Evolutionary conservation across 2,113 vertebrate species (phyloP), one percentile per base, ranked within the genome.

Genomic region (Coptodon bakossiorum): DNA sequence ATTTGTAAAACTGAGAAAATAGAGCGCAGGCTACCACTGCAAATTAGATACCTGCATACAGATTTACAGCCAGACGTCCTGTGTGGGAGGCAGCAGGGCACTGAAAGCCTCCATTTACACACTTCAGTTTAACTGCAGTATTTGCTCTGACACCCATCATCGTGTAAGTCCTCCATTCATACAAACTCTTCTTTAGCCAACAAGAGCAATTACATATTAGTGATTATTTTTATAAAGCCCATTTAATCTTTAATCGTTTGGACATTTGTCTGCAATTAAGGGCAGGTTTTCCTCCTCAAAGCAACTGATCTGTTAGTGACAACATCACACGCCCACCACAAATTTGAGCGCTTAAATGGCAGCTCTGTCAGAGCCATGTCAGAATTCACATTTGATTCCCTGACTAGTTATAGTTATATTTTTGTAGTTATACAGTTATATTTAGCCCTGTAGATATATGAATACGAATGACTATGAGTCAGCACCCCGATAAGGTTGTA

Each of bases 71-170:
- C 90, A 92, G 88, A 83, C 91, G 87, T 85, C 88, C 86, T 94
- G 92, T 92, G 95, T 96, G 94, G 95, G 96, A 94, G 91, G 94
- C 82, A 85, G 83, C 90, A 82, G 87, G 89, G 90, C 66, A 90
- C 88, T 94, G 92, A 96, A 96, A 94, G 94, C 93, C 95, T 95
- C 89, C 94, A 95, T 96, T 96, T 96, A 95, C 90, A 95, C 94
- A 96, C 95, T 95, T 94, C 94, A 91, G 91, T 92, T 91, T 95
- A 95, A 96, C 93, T 95, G 94, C 94, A 90, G 93, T 88, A 73
- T 93, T 95, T 96, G 94, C 93, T 91, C 93, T 95, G 90, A 94
- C 92, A 92, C 92, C 89, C 87, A 95, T 94, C 86, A 91, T 89
- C 31, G 66, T 66, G 87, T 91, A 95, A 96, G 92, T 94, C 93